These are phyloP conservation scores for Threskiornis aethiopicus DNA, from an alignment of 2,797 vertebrate species.

Conservation along the genomic window DNA sequence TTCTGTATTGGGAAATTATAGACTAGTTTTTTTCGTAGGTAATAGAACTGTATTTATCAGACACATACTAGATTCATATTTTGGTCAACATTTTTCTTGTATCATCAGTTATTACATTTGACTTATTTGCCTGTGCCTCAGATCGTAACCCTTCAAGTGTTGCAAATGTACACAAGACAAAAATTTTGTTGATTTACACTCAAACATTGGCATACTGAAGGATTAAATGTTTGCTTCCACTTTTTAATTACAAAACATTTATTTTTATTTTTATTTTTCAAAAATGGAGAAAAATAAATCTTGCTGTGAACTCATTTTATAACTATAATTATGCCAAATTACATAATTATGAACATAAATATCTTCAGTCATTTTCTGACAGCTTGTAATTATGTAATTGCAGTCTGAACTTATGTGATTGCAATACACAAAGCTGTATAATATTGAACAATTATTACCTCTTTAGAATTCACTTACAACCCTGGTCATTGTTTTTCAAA, in stretches of 20 bases:
- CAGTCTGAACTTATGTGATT: slow-evolving; percentile 20
- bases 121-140: not conserved
- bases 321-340: slow-evolving; percentile 47
- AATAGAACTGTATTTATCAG: not conserved
- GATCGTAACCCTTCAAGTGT: not conserved
- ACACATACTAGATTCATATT: not conserved
- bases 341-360: slow-evolving; percentile 42
- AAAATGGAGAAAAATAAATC: slow-evolving; percentile 12
- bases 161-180: not conserved
- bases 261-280: not conserved
- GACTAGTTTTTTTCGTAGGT: not conserved
- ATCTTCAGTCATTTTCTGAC: slow-evolving; percentile 36
- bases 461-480: not conserved
- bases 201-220: not conserved
- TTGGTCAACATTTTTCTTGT: not conserved
- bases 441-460: not conserved
- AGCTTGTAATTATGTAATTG: slow-evolving; percentile 49
- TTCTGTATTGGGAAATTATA: not conserved
- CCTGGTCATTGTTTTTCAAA: not conserved
- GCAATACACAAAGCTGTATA: not conserved
- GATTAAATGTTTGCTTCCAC: not conserved
- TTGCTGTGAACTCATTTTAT: slow-evolving; percentile 17
- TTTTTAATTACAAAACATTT: not conserved
- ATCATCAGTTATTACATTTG: not conserved
- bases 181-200: not conserved